These are phyloP conservation scores for Xylota sylvarum DNA, from an alignment of 2,888 invertebrate species.

Conservation along the genomic window DNA sequence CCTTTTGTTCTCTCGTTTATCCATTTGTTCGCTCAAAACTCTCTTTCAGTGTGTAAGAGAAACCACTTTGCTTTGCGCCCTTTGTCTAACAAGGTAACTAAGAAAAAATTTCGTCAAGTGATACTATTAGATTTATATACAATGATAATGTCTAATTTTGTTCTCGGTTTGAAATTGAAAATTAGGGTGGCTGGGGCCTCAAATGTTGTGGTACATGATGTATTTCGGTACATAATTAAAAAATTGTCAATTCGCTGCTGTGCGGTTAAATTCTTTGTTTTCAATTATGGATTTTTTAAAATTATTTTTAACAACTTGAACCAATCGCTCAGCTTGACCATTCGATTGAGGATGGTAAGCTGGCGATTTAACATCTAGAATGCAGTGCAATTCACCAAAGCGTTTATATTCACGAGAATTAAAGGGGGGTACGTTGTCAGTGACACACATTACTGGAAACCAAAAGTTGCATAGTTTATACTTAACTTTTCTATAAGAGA, in stretches of 20 bases:
- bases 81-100: too few relatives aligned
- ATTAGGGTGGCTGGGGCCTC: constrained; percentile 3
- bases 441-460: constrained; percentile 24
- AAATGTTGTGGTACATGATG: constrained; percentile 21
- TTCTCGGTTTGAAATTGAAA: background rate
- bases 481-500: constrained; percentile 35
- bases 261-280: too few relatives aligned
- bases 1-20: too few relatives aligned
- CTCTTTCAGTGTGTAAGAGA: too few relatives aligned
- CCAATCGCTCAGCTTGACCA: constrained; percentile 26
- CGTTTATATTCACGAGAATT: constrained; percentile 26
- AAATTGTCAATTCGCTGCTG: constrained; percentile 19
- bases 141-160: too few relatives aligned
- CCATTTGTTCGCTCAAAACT: too few relatives aligned
- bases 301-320: constrained; percentile 35
- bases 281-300: constrained; percentile 17
- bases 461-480: constrained; percentile 16
- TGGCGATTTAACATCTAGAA: constrained; percentile 36
- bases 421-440: constrained; percentile 22
- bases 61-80: too few relatives aligned
- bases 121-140: too few relatives aligned
- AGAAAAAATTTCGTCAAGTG: too few relatives aligned
- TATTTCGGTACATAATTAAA: constrained; percentile 32
- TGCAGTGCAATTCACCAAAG: constrained; percentile 41
- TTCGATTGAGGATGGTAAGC: constrained; percentile 32